Conservation (phyloP, 1,140 invertebrate genomes). For the Apis florea region DNA sequence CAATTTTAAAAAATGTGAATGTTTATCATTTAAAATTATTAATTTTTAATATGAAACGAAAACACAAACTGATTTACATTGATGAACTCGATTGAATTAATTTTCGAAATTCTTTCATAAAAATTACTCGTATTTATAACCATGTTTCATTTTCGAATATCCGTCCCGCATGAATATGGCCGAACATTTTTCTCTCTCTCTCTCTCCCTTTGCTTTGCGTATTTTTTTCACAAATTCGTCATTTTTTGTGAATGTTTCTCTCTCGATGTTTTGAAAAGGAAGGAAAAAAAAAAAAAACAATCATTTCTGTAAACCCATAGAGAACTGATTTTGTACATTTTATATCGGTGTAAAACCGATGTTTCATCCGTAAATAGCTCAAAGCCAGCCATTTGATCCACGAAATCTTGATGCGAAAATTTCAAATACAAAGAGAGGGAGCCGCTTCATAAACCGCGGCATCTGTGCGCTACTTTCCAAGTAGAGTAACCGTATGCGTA, state of each 20-base stretch:
- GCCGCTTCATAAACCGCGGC: neutral
- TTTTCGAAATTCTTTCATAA: neutral
- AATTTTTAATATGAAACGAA: no score
- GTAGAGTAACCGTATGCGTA: neutral
- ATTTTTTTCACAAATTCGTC: neutral
- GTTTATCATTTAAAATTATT: no score
- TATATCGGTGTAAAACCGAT: neutral
- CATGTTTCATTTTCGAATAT: no score
- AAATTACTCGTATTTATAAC: neutral
- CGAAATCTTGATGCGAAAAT: neutral
- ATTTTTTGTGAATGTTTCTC: neutral
- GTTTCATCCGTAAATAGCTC: neutral
- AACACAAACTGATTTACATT: no score
- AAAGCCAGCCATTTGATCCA: neutral
- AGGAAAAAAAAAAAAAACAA: neutral
- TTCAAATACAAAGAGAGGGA: neutral
- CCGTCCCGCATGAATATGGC: neutral
- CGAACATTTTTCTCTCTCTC: neutral
- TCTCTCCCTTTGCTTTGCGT: neutral
- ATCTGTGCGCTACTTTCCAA: neutral
- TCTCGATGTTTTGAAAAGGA: no score
- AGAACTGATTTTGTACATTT: neutral
- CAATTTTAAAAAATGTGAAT: no score
- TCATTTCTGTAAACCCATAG: neutral
- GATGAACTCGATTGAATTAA: no score